Percentiles rank a stretch among this genome's conserved stretches.
Evolutionary conservation across 1,140 invertebrate species (phyloP).

Genomic region (Drosophila navojoa): DNA sequence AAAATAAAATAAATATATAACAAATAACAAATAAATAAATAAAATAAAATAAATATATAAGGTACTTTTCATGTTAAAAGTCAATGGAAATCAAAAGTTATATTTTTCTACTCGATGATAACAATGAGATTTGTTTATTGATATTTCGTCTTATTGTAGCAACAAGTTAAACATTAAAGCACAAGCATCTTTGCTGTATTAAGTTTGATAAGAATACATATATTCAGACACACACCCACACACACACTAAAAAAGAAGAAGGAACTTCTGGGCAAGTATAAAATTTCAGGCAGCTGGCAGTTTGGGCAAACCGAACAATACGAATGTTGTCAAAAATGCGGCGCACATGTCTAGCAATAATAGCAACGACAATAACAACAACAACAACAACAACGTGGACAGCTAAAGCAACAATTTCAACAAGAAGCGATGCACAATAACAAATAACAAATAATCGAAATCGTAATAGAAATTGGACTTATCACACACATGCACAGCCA

Average conservation of each 20-base stretch:
- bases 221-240: neutral
- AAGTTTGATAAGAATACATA: neutral
- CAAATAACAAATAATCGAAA: slow-evolving; percentile 72
- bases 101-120: too few relatives aligned
- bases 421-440: slow-evolving; percentile 12
- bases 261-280: slow-evolving; percentile 37
- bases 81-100: neutral
- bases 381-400: neutral
- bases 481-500: slow-evolving; percentile 31
- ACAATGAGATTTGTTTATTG: too few relatives aligned
- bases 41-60: too few relatives aligned
- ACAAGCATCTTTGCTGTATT: neutral
- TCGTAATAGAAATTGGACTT: slow-evolving; percentile 63
- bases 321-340: slow-evolving; percentile 26
- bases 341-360: slow-evolving; percentile 12
- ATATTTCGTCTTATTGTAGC: neutral
- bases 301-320: slow-evolving; percentile 15
- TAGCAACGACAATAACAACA: neutral
- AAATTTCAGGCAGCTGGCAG: slow-evolving; percentile 39
- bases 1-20: too few relatives aligned
- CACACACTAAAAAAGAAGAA: neutral
- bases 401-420: neutral
- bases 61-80: too few relatives aligned
- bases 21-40: too few relatives aligned
- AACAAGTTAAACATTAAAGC: slow-evolving; percentile 27